phyloP scores from a whole-genome alignment of 2,888 invertebrate species.

The Eilema sororculum region DNA sequence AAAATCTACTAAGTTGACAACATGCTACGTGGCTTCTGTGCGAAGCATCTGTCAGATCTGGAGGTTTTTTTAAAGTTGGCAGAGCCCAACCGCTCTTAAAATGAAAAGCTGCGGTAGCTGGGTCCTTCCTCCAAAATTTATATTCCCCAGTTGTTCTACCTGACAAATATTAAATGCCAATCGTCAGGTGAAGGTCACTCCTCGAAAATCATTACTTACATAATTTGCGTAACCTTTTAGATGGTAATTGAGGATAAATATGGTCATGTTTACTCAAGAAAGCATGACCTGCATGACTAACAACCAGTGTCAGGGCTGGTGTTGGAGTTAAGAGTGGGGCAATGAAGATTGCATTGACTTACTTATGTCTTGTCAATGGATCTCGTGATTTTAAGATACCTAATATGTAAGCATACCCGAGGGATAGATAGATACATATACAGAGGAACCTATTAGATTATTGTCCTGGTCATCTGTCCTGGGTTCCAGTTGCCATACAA shows the following conservation, averaged over 20 bases:
- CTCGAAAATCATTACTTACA: background rate
- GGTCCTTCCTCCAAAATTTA: background rate
- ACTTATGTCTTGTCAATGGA: background rate
- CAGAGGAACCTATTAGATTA: too few species aligned
- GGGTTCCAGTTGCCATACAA: too few species aligned
- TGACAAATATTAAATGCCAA: background rate
- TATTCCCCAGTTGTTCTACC: background rate
- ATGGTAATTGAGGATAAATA: background rate
- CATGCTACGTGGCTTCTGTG: too few species aligned
- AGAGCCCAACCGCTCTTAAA: too few species aligned
- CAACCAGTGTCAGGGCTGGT: background rate
- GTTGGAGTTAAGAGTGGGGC: background rate
- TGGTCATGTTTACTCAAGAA: background rate
- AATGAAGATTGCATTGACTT: background rate
- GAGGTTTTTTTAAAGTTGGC: background rate
- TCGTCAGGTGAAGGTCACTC: background rate
- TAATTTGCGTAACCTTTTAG: background rate
- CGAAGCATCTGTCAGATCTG: too few species aligned
- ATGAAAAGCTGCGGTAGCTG: background rate
- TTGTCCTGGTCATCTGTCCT: too few species aligned
- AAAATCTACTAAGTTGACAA: too few species aligned
- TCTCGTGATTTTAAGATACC: background rate
- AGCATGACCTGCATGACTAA: slow-evolving; percentile 5
- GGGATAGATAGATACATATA: background rate
- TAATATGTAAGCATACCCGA: background rate